Evolutionary conservation across 2,113 vertebrate genomes (phyloP), one percentile per base, ranked within the genome.

Genomic region (Puffinus mauretanicus): DNA sequence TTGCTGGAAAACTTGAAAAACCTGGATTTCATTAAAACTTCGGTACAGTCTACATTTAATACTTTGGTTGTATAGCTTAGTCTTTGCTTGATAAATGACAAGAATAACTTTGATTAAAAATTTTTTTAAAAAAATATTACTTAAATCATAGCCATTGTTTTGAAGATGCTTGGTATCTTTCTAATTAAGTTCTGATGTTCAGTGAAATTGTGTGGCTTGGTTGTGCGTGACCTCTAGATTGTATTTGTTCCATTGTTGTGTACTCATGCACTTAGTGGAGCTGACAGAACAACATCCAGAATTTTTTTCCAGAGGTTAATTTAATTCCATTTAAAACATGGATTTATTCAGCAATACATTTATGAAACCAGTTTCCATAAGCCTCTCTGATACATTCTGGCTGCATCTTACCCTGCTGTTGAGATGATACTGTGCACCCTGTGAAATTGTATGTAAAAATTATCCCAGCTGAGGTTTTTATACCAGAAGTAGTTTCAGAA

Each of bases 1-100:
- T 97, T 99, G 73, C 97, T 99, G 97, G 98, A 98, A 95, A 98
- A 98, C 95, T 94, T 99, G 73, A 99, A 99, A 97, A 98, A 98
- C 90, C 88, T 99, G 96, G 89, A 98, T 86, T 98, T 98, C 93
- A 99, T 99, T 93, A 99, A 98, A 98, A 99, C 98, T 73, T 98
- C 98, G 98, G 99, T 99, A 99, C 57, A 97, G 94, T 97, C 89
- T 96, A 3, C 10, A 30, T 90, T 72, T 90, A 51, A 51, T 85
- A 13, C 20, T 51, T 91, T 21, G 42, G 5, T 40, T 92, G 13
- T 71, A 30, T 70, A n/a, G 36, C 49, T 93, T 86, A 36, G n/a
- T 58, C 36, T 85, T 85, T 81, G 40, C 25, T 47, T 85, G 40
- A 51, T 91, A 91, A 83, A 70, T 64, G 3, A 62, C 24, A 76